Evolutionary conservation across 2,113 vertebrate genomes (phyloP).

Genomic region (Eidolon helvum): DNA sequence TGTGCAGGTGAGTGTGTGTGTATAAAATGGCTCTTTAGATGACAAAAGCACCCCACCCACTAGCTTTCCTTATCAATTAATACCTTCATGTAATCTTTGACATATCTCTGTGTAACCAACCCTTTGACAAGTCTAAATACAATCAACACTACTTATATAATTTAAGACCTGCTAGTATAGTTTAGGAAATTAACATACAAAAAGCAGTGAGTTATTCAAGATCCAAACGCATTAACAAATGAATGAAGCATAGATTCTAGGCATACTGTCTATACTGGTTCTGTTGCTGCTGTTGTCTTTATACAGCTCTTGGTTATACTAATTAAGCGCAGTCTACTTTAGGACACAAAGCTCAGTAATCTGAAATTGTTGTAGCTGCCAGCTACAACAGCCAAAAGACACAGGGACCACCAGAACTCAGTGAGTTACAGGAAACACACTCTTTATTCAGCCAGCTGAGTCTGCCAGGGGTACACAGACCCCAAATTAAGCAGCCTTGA

Average conservation of each 20-base stretch:
- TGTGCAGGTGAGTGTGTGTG: background rate
- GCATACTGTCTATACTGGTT: background rate
- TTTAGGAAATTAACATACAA: background rate
- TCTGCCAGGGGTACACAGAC: too few species aligned
- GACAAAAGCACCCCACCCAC: background rate
- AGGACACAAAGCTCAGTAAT: background rate
- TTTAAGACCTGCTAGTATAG: background rate
- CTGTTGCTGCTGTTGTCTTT: background rate
- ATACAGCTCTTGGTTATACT: background rate
- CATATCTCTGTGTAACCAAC: too few species aligned
- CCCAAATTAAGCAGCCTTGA: too few species aligned
- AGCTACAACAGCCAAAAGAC: too few species aligned
- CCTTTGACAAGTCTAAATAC: background rate
- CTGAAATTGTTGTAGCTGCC: too few species aligned
- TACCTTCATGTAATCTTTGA: background rate
- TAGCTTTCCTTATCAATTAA: background rate
- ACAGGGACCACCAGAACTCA: too few species aligned
- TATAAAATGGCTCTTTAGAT: background rate
- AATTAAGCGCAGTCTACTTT: background rate
- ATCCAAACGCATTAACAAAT: background rate
- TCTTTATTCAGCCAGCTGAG: too few species aligned
- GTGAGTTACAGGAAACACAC: too few species aligned
- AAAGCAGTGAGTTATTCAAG: background rate
- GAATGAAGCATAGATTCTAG: background rate
- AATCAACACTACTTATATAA: background rate